These are phyloP conservation scores for Streblospio benedicti DNA, from an alignment of 1,140 invertebrate species.

Conservation along the genomic window DNA sequence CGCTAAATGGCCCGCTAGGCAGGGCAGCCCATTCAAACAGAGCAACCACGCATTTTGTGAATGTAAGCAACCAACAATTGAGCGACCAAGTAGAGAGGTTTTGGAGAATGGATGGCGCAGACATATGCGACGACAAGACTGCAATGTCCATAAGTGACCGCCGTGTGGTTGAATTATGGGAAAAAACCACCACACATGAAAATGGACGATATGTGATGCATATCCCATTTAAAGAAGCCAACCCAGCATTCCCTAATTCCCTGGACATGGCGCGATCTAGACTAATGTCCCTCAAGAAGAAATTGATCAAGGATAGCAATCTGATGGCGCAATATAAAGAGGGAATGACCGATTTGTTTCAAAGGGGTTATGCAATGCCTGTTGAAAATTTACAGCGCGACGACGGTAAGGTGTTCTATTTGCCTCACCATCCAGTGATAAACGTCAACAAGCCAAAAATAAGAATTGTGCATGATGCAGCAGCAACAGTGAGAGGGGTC, in stretches of 20 bases:
- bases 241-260: neutral
- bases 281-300: neutral
- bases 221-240: neutral
- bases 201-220: constrained; percentile 1
- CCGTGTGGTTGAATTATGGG: neutral
- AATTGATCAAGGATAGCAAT: neutral
- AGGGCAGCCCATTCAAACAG: too few species aligned
- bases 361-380: constrained; percentile 13
- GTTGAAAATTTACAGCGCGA: too few species aligned
- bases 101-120: neutral
- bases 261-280: neutral
- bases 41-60: too few species aligned
- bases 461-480: constrained; percentile 30
- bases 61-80: too few species aligned
- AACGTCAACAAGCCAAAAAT: too few species aligned
- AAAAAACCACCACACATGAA: neutral
- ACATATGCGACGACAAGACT: too few species aligned
- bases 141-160: neutral
- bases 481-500: too few species aligned
- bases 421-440: constrained; percentile 32
- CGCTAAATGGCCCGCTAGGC: neutral
- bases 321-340: neutral
- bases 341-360: constrained; percentile 1
- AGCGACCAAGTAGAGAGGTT: neutral
- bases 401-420: constrained; percentile 17